These are phyloP conservation scores for Dryas iulia DNA, from an alignment of 1,140 invertebrate genomes.

Conservation along the genomic window DNA sequence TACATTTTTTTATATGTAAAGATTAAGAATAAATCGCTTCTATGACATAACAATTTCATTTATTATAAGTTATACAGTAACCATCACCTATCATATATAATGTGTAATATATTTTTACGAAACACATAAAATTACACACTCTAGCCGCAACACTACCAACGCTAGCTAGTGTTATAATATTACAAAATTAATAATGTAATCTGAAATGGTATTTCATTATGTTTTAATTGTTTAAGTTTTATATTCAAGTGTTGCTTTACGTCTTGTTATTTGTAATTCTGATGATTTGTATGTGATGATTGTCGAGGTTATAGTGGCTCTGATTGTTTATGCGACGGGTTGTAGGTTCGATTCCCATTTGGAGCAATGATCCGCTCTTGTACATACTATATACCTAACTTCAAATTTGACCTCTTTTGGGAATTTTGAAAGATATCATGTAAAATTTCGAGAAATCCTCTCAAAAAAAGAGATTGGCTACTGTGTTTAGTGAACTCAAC, in stretches of 20 bases:
- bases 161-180: not conserved
- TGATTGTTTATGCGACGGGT: too few relatives aligned
- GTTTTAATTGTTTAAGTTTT: not conserved
- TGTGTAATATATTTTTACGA: not conserved
- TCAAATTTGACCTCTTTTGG: too few relatives aligned
- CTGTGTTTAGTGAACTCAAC: too few relatives aligned
- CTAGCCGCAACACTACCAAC: not conserved
- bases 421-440: too few relatives aligned
- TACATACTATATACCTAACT: too few relatives aligned
- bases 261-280: not conserved
- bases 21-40: not conserved
- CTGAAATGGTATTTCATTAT: not conserved
- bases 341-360: too few relatives aligned
- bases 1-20: too few relatives aligned
- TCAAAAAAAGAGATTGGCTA: too few relatives aligned
- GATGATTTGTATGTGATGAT: too few relatives aligned
- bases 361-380: too few relatives aligned
- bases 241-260: not conserved
- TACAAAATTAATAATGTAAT: not conserved
- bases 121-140: not conserved
- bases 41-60: not conserved
- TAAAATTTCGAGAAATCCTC: too few relatives aligned
- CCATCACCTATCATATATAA: not conserved
- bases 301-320: too few relatives aligned
- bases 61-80: not conserved